Evolutionary conservation across 2,113 vertebrate species (phyloP).

Genomic region (Malaclemys terrapin): DNA sequence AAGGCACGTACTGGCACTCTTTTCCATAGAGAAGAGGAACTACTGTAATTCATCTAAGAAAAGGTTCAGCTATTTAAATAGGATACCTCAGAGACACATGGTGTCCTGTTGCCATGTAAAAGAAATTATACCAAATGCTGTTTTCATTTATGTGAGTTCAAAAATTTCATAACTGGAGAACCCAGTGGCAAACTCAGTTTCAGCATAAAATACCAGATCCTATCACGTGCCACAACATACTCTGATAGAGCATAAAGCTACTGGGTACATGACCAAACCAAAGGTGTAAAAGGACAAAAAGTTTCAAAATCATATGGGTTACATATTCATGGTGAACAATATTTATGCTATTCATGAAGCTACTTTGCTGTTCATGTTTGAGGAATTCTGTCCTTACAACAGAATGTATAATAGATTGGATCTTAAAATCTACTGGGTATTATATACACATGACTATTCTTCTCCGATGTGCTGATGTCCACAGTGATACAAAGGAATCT

Average conservation of each 20-base stretch:
- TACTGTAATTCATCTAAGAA: not conserved
- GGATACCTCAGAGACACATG: not conserved
- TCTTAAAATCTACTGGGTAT: not conserved
- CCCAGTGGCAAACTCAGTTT: not conserved
- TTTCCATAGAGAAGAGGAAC: not conserved
- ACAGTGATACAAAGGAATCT: not conserved
- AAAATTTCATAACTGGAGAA: not conserved
- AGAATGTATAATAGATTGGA: too few species aligned
- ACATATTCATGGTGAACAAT: not conserved
- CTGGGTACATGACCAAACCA: not conserved
- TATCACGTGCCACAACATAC: not conserved
- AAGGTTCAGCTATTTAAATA: not conserved
- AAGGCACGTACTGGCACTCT: not conserved
- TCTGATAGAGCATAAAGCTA: not conserved
- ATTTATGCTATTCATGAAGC: not conserved
- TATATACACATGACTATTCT: not conserved
- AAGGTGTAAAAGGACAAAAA: not conserved
- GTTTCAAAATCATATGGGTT: not conserved
- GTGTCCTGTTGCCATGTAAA: not conserved
- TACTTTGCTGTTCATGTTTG: not conserved
- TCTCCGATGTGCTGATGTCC: not conserved
- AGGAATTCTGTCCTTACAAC: not conserved
- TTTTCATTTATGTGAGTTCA: not conserved
- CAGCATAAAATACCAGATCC: not conserved
- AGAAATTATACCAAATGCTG: not conserved